Base-by-base conservation (phyloP, 2,888 invertebrate species). In the Nomada fucata region DNA sequence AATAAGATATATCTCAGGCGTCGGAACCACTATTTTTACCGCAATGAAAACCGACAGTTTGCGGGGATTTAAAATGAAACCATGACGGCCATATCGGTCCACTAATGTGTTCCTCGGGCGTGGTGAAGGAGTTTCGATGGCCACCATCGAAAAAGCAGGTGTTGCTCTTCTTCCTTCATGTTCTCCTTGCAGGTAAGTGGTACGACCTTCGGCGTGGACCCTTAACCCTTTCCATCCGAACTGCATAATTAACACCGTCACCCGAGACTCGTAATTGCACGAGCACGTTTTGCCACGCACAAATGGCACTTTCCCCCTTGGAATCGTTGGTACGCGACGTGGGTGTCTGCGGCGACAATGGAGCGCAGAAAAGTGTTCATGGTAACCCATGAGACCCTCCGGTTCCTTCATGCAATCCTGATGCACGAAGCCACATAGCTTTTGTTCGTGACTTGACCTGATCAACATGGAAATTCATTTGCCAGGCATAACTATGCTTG, bases 151-250 rank as follows among this genome's bases (percentile, higher is more conserved):
- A 83, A 83, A 79, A 76, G 60, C 11, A 18, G 20, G 61, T 15
- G 11, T 1, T 23, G 36, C 76, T 77, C 76, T 71, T 87, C 20
- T 65, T 2, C 15, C 23, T 69, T 90, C 82, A 88, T 91, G 89
- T 73, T 90, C 55, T 68, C 91, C 91, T 86, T 76, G 63, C 79
- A 70, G 82, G 75, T 89, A 89, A 90, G 89, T 90, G 86, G 90
- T 89, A 89, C 90, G 88, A 90, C 87, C 86, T 89, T 86, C 82
- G 78, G 79, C 87, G 90, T 86, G 82, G 86, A 89, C 89, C 86
- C 89, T 90, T 88, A 90, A 91, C 89, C 89, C 89, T 90, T 74
- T 76, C 53, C 61, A 7, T 52, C 23, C 26, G 61, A 52, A 20
- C 78, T 80, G 3, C 47, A 47, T 47, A 79, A 87, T 87, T 87